phyloP scores from a whole-genome alignment of 2,888 invertebrate genomes.

The Aradus depressus region DNA sequence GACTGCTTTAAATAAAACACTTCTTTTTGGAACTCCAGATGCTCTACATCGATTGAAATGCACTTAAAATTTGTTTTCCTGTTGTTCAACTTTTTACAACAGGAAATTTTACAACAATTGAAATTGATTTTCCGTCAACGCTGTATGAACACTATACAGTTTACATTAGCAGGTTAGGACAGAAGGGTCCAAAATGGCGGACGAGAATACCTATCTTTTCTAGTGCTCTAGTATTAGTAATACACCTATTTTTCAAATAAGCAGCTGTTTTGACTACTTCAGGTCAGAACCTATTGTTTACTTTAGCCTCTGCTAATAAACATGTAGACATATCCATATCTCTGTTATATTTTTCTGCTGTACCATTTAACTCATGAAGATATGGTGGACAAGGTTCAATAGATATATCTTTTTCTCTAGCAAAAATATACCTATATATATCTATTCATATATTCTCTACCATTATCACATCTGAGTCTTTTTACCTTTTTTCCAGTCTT shows the following conservation, averaged over 20 bases:
- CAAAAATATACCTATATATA: background rate
- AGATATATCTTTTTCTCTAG: background rate
- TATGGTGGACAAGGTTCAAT: slow-evolving; percentile 1
- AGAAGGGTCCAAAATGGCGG: no score
- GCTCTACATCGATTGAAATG: no score
- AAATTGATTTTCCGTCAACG: no score
- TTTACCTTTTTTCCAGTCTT: background rate
- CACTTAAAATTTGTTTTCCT: no score
- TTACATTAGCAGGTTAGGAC: no score
- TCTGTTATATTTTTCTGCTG: slow-evolving; percentile 3
- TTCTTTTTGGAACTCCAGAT: no score
- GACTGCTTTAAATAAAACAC: no score
- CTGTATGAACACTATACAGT: no score
- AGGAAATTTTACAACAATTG: no score
- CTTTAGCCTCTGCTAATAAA: slow-evolving; percentile 6
- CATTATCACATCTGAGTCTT: background rate
- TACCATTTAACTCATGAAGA: slow-evolving; percentile 11
- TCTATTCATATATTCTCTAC: background rate
- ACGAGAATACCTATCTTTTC: no score
- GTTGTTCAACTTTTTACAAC: no score
- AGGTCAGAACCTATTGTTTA: background rate
- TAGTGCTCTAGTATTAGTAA: slow-evolving; percentile 8
- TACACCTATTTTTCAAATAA: slow-evolving; percentile 5
- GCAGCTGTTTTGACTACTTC: slow-evolving; percentile 6
- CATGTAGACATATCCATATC: slow-evolving; percentile 7